phyloP scores from a whole-genome alignment of 2,797 vertebrate genomes.

The Coccyzus lansbergi region DNA sequence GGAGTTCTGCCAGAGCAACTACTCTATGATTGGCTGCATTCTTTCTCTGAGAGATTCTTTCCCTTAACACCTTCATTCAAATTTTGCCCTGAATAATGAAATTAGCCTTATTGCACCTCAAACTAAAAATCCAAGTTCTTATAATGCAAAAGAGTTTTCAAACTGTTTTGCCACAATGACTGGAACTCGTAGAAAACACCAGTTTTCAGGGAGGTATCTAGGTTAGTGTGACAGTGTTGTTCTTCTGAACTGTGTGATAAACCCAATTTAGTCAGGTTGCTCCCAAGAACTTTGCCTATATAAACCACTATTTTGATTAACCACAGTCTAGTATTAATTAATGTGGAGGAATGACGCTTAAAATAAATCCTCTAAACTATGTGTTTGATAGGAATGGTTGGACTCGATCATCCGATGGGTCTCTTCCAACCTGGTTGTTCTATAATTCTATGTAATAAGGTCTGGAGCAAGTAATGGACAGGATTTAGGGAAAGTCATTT shows the following conservation, averaged over 20 bases:
- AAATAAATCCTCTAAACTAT: neutral
- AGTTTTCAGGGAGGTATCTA: neutral
- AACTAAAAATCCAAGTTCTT: neutral
- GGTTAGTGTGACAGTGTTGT: neutral
- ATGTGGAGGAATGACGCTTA: neutral
- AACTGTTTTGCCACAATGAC: neutral
- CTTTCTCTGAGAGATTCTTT: neutral
- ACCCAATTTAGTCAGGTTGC: neutral
- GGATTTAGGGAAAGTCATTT: neutral
- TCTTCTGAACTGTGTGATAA: neutral
- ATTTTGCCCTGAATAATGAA: neutral
- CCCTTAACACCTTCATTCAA: neutral
- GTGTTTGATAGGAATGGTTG: no score
- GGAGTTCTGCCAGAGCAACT: neutral
- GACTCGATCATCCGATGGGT: no score
- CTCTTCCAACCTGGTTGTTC: no score
- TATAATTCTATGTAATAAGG: no score
- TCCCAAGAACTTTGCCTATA: neutral
- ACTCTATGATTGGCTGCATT: neutral
- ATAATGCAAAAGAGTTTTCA: neutral
- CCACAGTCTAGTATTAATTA: neutral
- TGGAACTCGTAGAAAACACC: neutral
- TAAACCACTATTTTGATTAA: neutral
- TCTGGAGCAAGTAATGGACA: neutral
- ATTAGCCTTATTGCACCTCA: fast-evolving